Percentiles rank a stretch among this genome's conserved stretches.
phyloP scores from a whole-genome alignment of 2,888 invertebrate genomes.

The Labia minor region DNA sequence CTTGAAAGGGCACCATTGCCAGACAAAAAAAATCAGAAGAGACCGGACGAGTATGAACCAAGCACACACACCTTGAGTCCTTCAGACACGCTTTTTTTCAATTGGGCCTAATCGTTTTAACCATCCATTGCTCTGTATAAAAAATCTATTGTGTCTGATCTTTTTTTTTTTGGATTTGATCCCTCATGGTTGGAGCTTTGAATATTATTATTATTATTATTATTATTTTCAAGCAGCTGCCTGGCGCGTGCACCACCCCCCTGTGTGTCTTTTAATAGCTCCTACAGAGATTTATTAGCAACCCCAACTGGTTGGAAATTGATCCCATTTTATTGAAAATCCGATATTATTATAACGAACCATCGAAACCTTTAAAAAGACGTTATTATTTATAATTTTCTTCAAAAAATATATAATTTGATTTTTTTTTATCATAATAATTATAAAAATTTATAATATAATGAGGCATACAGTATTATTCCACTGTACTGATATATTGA shows the following conservation, averaged over 20 bases:
- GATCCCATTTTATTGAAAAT: background rate
- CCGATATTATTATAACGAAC: background rate
- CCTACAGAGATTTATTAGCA: background rate
- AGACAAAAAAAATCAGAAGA: too few relatives aligned
- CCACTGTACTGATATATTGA: too few relatives aligned
- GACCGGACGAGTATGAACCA: too few relatives aligned
- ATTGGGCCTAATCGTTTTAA: background rate
- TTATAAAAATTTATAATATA: too few relatives aligned
- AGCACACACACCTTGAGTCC: too few relatives aligned
- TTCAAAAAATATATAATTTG: too few relatives aligned
- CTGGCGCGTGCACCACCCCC: background rate
- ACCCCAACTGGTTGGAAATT: background rate
- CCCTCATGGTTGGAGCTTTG: background rate
- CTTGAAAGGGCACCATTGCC: too few relatives aligned
- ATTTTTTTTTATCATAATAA: too few relatives aligned
- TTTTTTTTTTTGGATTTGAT: too few relatives aligned
- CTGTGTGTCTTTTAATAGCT: background rate
- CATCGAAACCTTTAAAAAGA: background rate
- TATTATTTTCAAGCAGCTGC: background rate
- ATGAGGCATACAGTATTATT: too few relatives aligned
- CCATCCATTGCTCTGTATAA: background rate
- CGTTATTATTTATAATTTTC: too few relatives aligned
- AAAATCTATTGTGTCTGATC: too few relatives aligned
- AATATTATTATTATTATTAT: background rate
- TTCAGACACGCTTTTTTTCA: background rate